Evolutionary conservation across 2,888 invertebrate genomes (phyloP), one percentile per base, ranked within the genome.

Genomic region (Melangyna quadrimaculata): DNA sequence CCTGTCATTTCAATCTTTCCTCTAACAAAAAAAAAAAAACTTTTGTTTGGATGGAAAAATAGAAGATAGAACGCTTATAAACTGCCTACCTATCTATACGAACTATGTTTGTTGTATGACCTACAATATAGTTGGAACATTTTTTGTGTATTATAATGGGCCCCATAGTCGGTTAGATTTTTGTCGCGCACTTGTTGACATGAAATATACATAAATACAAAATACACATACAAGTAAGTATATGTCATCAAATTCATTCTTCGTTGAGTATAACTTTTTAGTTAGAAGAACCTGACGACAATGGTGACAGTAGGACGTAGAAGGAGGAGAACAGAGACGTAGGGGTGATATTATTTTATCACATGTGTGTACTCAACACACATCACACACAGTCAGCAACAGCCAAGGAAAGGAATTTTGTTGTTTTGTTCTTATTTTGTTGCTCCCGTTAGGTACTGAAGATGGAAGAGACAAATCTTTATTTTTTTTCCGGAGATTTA

Each of bases 181-280:
- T 40, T 69, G 70, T 40, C 67, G 84, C 75, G 75, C 75, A 84
- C 84, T 84, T 84, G 84, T 84, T 86, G 84, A 86, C 84, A 77
- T 86, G 59, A 61, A 61, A 67, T 22, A 67, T 22, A 67, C 14
- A 45, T 43, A 55, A 12, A 65, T 48, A 45, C 53, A n/a, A n/a
- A n/a, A n/a, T n/a, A n/a, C n/a, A n/a, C n/a, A 59, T 14, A 48
- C 17, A 37, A 45, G 59, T 14, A 69, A 48, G 72, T 80, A 80
- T 84, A 71, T 84, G 61, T 55, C 71, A 71, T 51, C 35, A 24
- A 19, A 32, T 51, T 51, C 65, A 19, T 59, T 67, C 45, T 67
- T 51, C 65, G 65, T 59, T 43, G 17, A 19, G 37, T 65, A 19
- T 65, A 37, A 53, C 70, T 29, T 51, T n/a, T 67, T 32, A 32